Evolutionary conservation across 2,797 vertebrate species (phyloP).

Genomic region (Halcyon smyrnensis): DNA sequence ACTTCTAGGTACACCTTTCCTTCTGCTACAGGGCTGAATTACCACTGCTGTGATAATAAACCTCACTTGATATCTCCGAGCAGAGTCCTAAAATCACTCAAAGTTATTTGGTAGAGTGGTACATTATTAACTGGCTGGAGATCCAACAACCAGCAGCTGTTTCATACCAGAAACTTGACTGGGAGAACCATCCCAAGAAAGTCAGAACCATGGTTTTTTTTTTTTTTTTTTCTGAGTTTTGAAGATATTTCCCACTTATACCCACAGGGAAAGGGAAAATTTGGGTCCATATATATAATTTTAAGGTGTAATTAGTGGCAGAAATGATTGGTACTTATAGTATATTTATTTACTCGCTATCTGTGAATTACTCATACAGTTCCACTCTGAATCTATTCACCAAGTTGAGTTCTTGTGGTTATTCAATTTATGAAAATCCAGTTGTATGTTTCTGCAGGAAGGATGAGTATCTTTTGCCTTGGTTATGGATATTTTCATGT

Average conservation of each 20-base stretch:
- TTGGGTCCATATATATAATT: not conserved
- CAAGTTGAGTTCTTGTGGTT: not conserved
- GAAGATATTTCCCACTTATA: not conserved
- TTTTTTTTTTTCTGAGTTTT: not conserved
- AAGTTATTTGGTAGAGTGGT: conserved; percentile 33
- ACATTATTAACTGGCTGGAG: conserved; percentile 31
- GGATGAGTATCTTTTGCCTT: not conserved
- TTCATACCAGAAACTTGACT: not conserved
- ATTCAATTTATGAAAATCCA: not conserved
- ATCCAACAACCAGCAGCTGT: conserved; percentile 15
- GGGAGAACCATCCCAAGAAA: not conserved
- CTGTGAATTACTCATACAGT: not conserved
- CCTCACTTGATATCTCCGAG: conserved; percentile 23
- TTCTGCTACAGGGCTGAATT: not conserved
- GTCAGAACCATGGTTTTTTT: not conserved
- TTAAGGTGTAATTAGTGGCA: not conserved
- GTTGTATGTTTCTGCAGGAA: not conserved
- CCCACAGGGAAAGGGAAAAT: not conserved
- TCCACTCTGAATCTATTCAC: not conserved
- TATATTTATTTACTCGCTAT: not conserved
- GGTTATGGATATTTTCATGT: not conserved
- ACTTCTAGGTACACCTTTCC: not conserved
- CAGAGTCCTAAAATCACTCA: not conserved
- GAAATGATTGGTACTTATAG: not conserved
- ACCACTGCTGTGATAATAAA: not conserved